Evolutionary conservation across 1,140 invertebrate species (phyloP), one percentile per base, ranked within the genome.

Genomic region (Camponotus floridanus): DNA sequence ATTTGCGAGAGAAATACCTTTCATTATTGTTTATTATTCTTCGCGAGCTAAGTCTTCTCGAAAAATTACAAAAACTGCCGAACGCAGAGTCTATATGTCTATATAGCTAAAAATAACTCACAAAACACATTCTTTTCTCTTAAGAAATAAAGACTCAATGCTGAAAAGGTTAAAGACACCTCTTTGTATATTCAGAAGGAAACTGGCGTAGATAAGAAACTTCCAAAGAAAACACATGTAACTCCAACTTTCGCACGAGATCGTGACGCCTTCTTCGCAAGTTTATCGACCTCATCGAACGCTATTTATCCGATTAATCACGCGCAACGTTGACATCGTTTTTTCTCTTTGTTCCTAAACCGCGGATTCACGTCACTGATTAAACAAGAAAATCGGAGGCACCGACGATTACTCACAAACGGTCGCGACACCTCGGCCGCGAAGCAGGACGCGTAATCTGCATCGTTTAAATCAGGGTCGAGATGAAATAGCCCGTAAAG

Each of bases 281-380:
- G 79, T 83, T 74, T 55, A 21, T 7, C 55, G 79, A 73, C 79
- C 79, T 55, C 39, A 62, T 73, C 26, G 68, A 48, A 83, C 55
- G 39, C n/a, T 83, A 74, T 83, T 83, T 83, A 74, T 83, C 55
- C 79, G 79, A 83, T 83, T 83, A 83, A 83, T 83, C 79, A 83
- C 68, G 68, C 68, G 42, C 67, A 74, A 83, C 67, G 79, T 39
- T 61, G 79, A 74, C 55, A 73, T 42, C 68, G 39, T 74, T 83
- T 83, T 73, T 61, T 15, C 21, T 36, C 79, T 83, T 83, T 83
- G 79, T 83, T 74, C 68, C 68, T 61, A 83, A 73, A 83, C 26
- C 51, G 42, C 55, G 68, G 79, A 83, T 83, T 74, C 79, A 31
- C 39, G 79, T 83, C 79, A 83, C n/a, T 70, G 85, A 79, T 81